Conservation (phyloP, 2,888 invertebrate species). For the Leptopilina drosophilae region DNA sequence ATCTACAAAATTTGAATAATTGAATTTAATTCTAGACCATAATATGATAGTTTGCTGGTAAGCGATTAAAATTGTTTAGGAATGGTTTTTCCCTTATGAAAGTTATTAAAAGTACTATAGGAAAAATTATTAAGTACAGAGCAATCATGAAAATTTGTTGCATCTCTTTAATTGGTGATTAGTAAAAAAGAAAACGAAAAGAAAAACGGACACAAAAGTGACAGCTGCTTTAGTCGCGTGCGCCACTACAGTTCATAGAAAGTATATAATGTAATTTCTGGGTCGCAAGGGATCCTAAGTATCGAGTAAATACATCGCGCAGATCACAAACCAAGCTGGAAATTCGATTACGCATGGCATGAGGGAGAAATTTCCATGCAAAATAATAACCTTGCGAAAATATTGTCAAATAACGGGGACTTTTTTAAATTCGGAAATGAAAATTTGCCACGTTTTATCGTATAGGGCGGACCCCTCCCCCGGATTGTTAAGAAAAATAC, state of each 20-base stretch:
- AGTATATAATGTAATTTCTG: slow-evolving; percentile 15
- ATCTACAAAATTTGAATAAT: not conserved
- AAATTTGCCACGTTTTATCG: slow-evolving; percentile 52
- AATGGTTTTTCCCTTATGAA: not conserved
- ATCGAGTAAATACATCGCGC: not conserved
- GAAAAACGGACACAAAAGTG: slow-evolving; percentile 18
- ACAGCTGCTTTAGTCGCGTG: slow-evolving; percentile 31
- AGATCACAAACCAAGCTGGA: not conserved
- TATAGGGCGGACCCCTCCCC: slow-evolving; percentile 48
- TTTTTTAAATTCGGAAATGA: not conserved
- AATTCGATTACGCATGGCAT: slow-evolving; percentile 1
- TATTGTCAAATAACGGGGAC: not conserved
- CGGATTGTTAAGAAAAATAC: not conserved
- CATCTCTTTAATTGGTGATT: not conserved
- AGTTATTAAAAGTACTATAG: no score
- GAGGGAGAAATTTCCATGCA: not conserved
- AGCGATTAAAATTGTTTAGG: not conserved
- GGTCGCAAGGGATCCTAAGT: slow-evolving; percentile 29
- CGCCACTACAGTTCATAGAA: slow-evolving; percentile 16
- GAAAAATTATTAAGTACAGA: not conserved
- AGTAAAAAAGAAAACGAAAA: not conserved
- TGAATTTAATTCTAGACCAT: not conserved
- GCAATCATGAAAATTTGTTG: not conserved
- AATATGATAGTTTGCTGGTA: not conserved
- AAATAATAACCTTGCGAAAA: not conserved